Base-by-base conservation (phyloP, 2,113 vertebrate species). In the Paramisgurnus dabryanus region DNA sequence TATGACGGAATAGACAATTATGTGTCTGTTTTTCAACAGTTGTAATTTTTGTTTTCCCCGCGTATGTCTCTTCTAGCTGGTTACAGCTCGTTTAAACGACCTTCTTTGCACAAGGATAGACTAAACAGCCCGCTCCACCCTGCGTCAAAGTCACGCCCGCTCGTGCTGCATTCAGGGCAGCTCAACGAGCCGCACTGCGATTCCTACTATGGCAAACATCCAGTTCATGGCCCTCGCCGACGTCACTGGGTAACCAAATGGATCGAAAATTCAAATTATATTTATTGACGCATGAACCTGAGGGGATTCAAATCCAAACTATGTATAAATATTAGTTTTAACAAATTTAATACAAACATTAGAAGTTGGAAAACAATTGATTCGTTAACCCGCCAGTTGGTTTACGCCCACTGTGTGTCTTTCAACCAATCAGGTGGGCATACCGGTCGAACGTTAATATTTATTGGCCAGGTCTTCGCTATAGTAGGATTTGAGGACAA, bases 61-160 rank as follows among this genome's bases (percentile, higher is more conserved):
- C 27, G 12, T 10, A 8, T 27, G 72, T 75, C 9, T 61, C 10
- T 61, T 63, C 3, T 47, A 13, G 40, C 53, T 5, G 8, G 22
- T 70, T 79, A 40, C 67, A 69, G 22, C n/a, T 45, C 47, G 49
- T n/a, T 43, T 50, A 58, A 74, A 67, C 79, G 79, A 80, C 70
- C 79, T 80, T 73, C 70, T 67, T 41, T 10, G 34, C 78, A 80
- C 17, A 57, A 65, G 78, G 78, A 80, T 75, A 55, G 79, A 39
- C 74, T 79, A 18, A 13, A 22, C 12, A 0, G 41, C 22, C 18
- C 22, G 77, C 41, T 57, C 61, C 71, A 22, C 70, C 39, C 49
- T 71, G 67, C 57, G 58, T 72, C 60, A 68, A 47, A 80, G 49
- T 72, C 60, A 74, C 47, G 71, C 61, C 61, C 61, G 79, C 18